These are phyloP conservation scores for Prenolepis imparis DNA, from an alignment of 2,888 invertebrate species.

Conservation along the genomic window DNA sequence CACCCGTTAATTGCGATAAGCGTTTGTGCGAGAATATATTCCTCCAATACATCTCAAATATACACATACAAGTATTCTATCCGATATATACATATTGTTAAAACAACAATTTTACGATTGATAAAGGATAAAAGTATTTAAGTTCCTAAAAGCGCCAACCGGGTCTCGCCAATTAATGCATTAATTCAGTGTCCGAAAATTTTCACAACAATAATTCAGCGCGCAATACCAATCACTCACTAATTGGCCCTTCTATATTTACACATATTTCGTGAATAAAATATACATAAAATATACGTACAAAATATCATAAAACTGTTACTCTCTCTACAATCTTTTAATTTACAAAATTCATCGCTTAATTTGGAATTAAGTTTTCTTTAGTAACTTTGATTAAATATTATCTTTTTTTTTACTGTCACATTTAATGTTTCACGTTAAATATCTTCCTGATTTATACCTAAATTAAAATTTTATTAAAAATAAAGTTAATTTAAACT, in stretches of 20 bases:
- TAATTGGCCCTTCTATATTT: slow-evolving; percentile 32
- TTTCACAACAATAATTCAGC: slow-evolving; percentile 37
- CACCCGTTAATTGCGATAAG: slow-evolving; percentile 57
- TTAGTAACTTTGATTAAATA: not conserved
- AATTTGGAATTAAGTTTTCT: not conserved
- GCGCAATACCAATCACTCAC: slow-evolving; percentile 25
- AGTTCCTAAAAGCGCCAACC: slow-evolving; percentile 26
- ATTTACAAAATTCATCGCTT: not conserved
- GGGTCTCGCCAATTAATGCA: slow-evolving; percentile 40
- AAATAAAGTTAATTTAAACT: not conserved
- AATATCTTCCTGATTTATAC: not conserved
- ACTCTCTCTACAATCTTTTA: not conserved
- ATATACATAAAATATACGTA: not conserved
- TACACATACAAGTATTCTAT: slow-evolving; percentile 32
- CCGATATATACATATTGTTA: slow-evolving; percentile 30
- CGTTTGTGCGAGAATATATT: slow-evolving; percentile 43
- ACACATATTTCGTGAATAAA: slow-evolving; percentile 22
- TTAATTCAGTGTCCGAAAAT: slow-evolving; percentile 26
- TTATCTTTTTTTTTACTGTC: not conserved
- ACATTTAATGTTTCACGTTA: not conserved
- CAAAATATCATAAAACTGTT: not conserved
- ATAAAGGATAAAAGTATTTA: slow-evolving; percentile 38
- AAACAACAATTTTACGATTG: slow-evolving; percentile 29
- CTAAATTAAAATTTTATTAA: slow-evolving; percentile 10
- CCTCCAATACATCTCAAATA: slow-evolving; percentile 44